Evolutionary conservation across 2,797 vertebrate species (phyloP).

Genomic region (Poecilia wingei): DNA sequence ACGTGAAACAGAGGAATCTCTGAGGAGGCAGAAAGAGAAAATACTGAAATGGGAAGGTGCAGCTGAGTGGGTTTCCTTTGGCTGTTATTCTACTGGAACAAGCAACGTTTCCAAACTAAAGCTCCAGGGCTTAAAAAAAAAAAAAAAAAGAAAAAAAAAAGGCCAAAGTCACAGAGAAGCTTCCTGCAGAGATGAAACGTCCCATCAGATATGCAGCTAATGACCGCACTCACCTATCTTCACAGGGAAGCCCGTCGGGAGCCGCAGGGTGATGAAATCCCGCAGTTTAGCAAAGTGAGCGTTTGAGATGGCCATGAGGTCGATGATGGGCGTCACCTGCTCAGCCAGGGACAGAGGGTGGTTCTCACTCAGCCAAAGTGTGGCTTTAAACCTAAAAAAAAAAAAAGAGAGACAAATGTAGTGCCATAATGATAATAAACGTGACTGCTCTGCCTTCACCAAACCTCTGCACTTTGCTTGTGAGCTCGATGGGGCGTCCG

Average conservation of each 20-base stretch:
- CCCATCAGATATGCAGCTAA: not conserved
- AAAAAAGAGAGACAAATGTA: not conserved
- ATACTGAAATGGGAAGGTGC: slow-evolving; percentile 11
- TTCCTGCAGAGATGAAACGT: not conserved
- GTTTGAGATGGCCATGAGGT: slow-evolving; percentile 97
- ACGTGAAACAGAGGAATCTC: slow-evolving; percentile 96
- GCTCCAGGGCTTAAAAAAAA: not conserved
- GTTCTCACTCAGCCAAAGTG: slow-evolving; percentile 92
- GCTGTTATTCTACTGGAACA: not conserved
- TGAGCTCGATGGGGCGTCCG: slow-evolving; percentile 92
- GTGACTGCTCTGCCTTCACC: not conserved
- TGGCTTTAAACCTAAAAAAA: slow-evolving; percentile 90
- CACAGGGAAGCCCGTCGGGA: slow-evolving; percentile 93
- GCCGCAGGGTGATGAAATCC: slow-evolving; percentile 93
- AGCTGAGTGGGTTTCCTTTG: not conserved
- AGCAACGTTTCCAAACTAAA: not conserved
- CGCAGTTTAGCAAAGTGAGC: slow-evolving; percentile 95
- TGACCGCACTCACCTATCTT: slow-evolving; percentile 87
- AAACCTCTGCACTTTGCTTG: slow-evolving; percentile 94
- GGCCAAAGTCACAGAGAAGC: not conserved
- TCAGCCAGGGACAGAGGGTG: slow-evolving; percentile 93
- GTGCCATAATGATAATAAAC: not conserved
- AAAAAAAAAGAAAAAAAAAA: no score
- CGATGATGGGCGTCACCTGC: slow-evolving; percentile 96
- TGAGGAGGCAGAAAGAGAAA: slow-evolving; percentile 52